These are phyloP conservation scores for Stomatorhinus ivindoensis DNA, from an alignment of 2,113 vertebrate species.

Conservation along the genomic window DNA sequence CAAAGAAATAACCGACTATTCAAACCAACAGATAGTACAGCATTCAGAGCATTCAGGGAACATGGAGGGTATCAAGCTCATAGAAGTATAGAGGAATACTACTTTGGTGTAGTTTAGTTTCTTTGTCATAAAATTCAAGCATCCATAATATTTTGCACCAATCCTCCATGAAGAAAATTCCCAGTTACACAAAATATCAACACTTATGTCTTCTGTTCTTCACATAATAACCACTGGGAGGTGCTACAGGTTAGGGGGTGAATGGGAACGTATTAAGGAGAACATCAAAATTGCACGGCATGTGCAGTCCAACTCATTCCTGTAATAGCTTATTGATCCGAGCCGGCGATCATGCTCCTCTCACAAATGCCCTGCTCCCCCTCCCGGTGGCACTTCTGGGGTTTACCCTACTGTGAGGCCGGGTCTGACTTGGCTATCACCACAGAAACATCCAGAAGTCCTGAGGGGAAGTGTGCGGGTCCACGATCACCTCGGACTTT, in stretches of 20 bases:
- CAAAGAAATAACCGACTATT: background rate
- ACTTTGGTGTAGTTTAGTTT: background rate
- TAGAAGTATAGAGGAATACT: background rate
- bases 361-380: background rate
- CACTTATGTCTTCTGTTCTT: background rate
- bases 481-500: background rate
- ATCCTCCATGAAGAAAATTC: background rate
- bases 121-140: background rate
- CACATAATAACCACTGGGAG: background rate
- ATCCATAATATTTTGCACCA: background rate
- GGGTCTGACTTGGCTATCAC: background rate
- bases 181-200: background rate
- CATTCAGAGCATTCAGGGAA: background rate
- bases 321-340: background rate
- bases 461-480: background rate
- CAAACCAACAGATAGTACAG: background rate
- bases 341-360: background rate
- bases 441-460: background rate
- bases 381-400: background rate
- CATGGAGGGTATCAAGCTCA: background rate
- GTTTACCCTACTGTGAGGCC: background rate
- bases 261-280: background rate
- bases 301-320: background rate
- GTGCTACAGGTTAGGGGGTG: background rate
- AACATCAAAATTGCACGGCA: background rate